A percentile compares a stretch with the other conserved stretches of the same genome.
Evolutionary conservation across 1,140 invertebrate genomes (phyloP).

Genomic region (Chlorops oryzae): DNA sequence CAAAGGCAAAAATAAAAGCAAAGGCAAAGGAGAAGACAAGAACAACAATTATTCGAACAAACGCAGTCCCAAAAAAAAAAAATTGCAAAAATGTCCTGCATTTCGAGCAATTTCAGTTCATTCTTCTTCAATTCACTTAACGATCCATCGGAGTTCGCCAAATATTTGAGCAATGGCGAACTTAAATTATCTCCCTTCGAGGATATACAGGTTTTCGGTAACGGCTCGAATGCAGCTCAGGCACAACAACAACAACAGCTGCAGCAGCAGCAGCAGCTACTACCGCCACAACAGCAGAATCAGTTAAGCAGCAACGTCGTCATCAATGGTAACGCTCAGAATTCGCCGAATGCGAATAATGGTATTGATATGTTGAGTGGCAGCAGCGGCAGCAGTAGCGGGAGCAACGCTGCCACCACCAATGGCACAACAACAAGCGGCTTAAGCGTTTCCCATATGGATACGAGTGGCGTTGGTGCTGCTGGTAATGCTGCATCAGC

Average conservation of each 20-base stretch:
- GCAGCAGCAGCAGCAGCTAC: conserved; percentile 16
- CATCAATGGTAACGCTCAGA: conserved; percentile 24
- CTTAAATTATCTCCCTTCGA: conserved; percentile 42
- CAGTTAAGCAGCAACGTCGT: conserved; percentile 18
- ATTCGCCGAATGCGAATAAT: conserved; percentile 20
- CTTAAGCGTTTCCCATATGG: too few species aligned
- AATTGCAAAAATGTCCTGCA: conserved; percentile 42
- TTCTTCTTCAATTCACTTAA: conserved; percentile 45
- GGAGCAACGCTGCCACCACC: conserved; percentile 16
- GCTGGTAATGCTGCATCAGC: too few species aligned
- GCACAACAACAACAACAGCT: conserved; percentile 14
- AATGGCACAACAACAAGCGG: conserved; percentile 11
- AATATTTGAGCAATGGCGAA: conserved; percentile 47
- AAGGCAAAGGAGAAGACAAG: not conserved
- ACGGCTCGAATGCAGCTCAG: conserved; percentile 8
- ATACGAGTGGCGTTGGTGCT: conserved; percentile 10
- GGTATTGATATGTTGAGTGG: conserved; percentile 7
- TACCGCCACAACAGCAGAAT: conserved; percentile 18
- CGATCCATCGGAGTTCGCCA: conserved; percentile 47
- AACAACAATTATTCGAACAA: conserved; percentile 10
- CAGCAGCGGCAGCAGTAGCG: conserved; percentile 14
- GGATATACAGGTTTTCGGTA: conserved; percentile 45
- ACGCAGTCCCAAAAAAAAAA: not conserved
- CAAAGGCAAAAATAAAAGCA: not conserved
- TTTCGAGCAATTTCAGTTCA: conserved; percentile 47